phyloP scores from a whole-genome alignment of 2,888 invertebrate genomes.

The Tuberolachnus salignus region DNA sequence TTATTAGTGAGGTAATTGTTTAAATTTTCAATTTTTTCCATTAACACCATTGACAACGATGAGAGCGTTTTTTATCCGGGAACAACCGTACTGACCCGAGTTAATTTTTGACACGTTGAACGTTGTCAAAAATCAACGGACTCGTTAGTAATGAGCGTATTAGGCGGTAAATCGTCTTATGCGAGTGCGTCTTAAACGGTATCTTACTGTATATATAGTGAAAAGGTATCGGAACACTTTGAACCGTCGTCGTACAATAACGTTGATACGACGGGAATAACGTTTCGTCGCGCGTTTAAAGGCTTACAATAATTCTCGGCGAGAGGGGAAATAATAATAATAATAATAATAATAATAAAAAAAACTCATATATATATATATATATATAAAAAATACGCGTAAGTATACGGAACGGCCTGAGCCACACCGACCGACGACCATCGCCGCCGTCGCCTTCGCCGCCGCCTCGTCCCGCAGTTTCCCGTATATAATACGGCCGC shows the following conservation, averaged over 20 bases:
- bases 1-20: too few relatives aligned
- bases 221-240: conserved; percentile 37
- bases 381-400: not conserved
- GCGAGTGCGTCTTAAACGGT: conserved; percentile 10
- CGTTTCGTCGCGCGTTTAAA: conserved; percentile 51
- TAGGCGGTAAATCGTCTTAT: conserved; percentile 10
- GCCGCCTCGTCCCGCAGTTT: not conserved
- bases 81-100: too few relatives aligned
- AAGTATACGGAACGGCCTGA: conserved; percentile 33
- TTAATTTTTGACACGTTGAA: too few relatives aligned
- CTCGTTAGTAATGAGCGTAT: not conserved
- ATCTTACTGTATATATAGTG: not conserved
- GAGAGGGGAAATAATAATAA: conserved; percentile 9
- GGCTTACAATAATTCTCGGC: conserved; percentile 50
- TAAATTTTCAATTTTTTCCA: too few relatives aligned
- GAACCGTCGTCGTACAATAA: conserved; percentile 34
- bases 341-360: not conserved
- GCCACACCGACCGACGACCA: not conserved
- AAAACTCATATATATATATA: conserved; percentile 3
- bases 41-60: too few relatives aligned
- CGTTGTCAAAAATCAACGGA: too few relatives aligned
- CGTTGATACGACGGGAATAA: conserved; percentile 17
- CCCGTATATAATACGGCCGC: not conserved
- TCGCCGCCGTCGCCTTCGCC: not conserved
- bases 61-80: too few relatives aligned